These are phyloP conservation scores for Zelleria hepariella DNA, from an alignment of 2,888 invertebrate species.

Conservation along the genomic window DNA sequence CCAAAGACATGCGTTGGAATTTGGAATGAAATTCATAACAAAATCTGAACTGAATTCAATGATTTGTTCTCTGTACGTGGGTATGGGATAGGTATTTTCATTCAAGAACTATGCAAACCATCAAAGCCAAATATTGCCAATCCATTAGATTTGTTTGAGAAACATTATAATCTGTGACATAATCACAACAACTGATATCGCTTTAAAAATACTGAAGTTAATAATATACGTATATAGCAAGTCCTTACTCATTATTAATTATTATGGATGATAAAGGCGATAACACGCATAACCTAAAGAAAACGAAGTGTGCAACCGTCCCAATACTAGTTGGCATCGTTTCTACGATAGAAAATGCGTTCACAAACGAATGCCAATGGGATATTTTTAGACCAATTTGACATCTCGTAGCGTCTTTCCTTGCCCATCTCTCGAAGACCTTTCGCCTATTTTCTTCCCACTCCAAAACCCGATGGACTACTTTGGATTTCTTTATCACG, in stretches of 20 bases:
- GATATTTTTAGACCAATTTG: constrained; percentile 2
- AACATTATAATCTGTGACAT: background rate
- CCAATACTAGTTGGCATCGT: constrained; percentile 29
- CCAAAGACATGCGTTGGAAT: no score
- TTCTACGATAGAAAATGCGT: constrained; percentile 26
- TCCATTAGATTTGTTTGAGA: background rate
- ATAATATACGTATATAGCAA: no score
- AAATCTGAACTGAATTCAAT: no score
- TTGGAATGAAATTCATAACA: no score
- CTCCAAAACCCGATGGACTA: constrained; percentile 13
- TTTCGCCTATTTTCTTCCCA: background rate
- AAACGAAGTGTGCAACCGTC: background rate
- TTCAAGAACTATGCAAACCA: no score
- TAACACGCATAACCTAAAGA: background rate
- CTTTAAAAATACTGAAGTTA: no score
- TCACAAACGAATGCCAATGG: constrained; percentile 14
- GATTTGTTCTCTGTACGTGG: no score
- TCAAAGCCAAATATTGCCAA: background rate
- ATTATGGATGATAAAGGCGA: background rate
- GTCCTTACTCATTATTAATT: background rate
- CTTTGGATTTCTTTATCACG: constrained; percentile 17
- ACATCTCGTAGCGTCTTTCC: background rate
- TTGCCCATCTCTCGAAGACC: background rate
- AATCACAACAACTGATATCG: no score
- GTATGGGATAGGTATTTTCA: no score